Percentiles rank a stretch among this genome's conserved stretches.
phyloP scores from a whole-genome alignment of 1,140 invertebrate species.

The Cotesia glomerata region DNA sequence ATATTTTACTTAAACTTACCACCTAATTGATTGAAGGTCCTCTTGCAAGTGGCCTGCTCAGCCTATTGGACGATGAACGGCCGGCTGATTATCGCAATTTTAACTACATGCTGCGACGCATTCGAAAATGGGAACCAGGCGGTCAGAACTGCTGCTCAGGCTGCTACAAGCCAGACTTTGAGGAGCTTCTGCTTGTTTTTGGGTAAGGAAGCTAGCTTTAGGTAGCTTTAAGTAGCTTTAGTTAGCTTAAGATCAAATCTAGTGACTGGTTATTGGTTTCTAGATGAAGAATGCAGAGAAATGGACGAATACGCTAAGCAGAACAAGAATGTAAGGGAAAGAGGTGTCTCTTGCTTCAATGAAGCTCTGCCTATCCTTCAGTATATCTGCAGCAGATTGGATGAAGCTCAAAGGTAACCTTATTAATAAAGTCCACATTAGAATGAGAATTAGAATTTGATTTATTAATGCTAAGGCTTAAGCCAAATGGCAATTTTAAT shows the following conservation, averaged over 20 bases:
- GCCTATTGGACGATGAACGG: slow-evolving; percentile 84
- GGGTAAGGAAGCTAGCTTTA: slow-evolving; percentile 59
- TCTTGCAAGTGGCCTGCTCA: slow-evolving; percentile 81
- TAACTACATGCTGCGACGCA: slow-evolving; percentile 76
- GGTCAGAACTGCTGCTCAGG: slow-evolving; percentile 80
- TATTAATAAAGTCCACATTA: neutral
- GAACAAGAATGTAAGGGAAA: slow-evolving; percentile 68
- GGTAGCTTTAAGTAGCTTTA: no score
- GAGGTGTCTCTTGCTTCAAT: slow-evolving; percentile 84
- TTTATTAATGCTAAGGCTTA: no score
- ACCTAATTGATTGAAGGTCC: slow-evolving; percentile 63
- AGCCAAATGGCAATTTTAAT: no score
- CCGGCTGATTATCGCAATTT: slow-evolving; percentile 78
- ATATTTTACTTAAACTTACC: neutral
- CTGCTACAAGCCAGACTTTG: slow-evolving; percentile 82
- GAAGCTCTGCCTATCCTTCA: slow-evolving; percentile 89
- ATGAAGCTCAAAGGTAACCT: slow-evolving; percentile 78
- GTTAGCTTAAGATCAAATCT: no score
- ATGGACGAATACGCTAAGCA: slow-evolving; percentile 70
- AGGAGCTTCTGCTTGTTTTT: slow-evolving; percentile 82
- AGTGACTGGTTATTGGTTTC: neutral
- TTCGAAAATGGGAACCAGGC: slow-evolving; percentile 77
- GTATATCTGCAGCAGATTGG: slow-evolving; percentile 84
- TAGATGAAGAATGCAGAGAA: slow-evolving; percentile 80
- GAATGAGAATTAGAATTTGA: no score